phyloP scores from a whole-genome alignment of 2,113 vertebrate species.

The Rynchops niger region DNA sequence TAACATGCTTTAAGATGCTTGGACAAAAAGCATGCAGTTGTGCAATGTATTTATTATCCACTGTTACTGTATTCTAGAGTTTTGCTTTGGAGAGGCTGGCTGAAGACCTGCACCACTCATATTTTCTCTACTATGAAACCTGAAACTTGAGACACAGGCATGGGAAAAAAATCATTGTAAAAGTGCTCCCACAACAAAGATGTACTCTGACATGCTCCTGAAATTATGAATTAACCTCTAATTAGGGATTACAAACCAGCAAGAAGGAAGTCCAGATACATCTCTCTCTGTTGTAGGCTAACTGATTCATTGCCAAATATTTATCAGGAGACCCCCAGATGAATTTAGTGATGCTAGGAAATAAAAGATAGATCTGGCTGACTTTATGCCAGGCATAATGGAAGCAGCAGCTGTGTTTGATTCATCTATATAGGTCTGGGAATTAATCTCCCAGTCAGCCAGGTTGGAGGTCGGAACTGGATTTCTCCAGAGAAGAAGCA shows the following conservation, averaged over 20 bases:
- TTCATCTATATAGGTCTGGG: not conserved
- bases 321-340: not conserved
- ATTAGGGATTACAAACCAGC: not conserved
- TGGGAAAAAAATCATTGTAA: not conserved
- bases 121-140: not conserved
- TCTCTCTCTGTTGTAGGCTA: not conserved
- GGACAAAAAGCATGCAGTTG: not conserved
- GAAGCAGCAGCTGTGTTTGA: not conserved
- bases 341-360: not conserved
- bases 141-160: not conserved
- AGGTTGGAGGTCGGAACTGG: not conserved
- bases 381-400: not conserved
- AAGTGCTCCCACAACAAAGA: not conserved
- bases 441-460: not conserved
- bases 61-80: not conserved
- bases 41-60: not conserved
- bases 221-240: not conserved
- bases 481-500: not conserved
- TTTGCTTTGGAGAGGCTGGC: not conserved
- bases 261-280: not conserved
- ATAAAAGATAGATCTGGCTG: not conserved
- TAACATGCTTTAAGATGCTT: not conserved
- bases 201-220: not conserved
- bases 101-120: not conserved
- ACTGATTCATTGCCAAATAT: not conserved